Evolutionary conservation across 2,888 invertebrate genomes (phyloP), one percentile per base, ranked within the genome.

Genomic region (Crossocerus cetratus): DNA sequence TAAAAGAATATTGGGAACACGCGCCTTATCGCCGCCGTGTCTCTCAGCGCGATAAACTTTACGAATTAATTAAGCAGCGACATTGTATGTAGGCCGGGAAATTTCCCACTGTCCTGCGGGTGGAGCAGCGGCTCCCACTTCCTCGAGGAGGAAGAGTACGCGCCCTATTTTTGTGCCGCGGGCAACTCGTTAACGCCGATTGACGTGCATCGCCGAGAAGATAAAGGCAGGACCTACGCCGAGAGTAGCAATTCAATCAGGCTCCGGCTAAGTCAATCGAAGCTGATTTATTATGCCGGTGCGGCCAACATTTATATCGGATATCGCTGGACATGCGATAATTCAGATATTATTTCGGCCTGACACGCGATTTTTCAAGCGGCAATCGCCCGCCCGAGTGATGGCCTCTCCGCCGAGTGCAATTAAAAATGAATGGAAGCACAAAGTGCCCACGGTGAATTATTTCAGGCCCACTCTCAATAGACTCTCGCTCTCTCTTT

Each of bases 61-160:
- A 84, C 86, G 83, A 83, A 85, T 87, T 87, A 88, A 88, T 88
- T 86, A 88, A 83, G 80, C 80, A 59, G 68, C 45, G 72, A 76
- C 69, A 72, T 73, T 73, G 67, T 65, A 49, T 65, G 54, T 65
- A 45, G n/a, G n/a, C 56, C 61, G 32, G 11, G 8, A 4, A 32
- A 8, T 62, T 68, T 65, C 63, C 66, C 59, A 61, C 43, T 60
- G 60, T 21, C 71, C 65, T n/a, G n/a, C n/a, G 58, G 43, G 44
- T 49, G 63, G 65, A 67, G 61, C 44, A n/a, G 42, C 55, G 44
- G 60, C 20, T n/a, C n/a, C 54, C 45, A 22, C 20, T 13, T 20
- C 18, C 22, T 53, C 70, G 60, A 18, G 22, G 32, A 32, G 32
- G 11, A 32, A 16, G 20, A 32, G 57, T 61, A 44, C 49, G 21